Base-by-base conservation (phyloP, 2,797 vertebrate genomes). In the Ceyx erithaca region DNA sequence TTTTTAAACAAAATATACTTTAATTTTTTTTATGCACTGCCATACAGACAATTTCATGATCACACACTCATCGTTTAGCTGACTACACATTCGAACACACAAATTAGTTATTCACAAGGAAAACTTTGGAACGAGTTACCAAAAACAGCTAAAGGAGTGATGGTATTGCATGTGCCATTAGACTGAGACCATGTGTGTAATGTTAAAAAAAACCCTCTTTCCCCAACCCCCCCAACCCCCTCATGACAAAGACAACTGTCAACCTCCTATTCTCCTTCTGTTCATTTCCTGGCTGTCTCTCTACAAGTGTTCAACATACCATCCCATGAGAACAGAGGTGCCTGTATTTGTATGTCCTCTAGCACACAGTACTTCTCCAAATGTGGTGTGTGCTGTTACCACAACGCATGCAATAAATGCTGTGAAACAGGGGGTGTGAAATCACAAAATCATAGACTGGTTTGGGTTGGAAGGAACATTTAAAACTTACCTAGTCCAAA, bases 121-220 rank as follows among this genome's bases (percentile, higher is more conserved):
- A 77, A 94, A 94, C 54, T 89, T 93, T 26, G 80, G 80, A 62
- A 91, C 15, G 66, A 71, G 76, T 91, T 85, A 67, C 28, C 46
- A 66, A 83, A 82, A 84, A 91, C 57, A 79, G 48, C 40, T 49
- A 52, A 31, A 59, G 67, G 52, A 89, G 55, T 78, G 3, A 57
- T 78, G 49, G 59, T 83, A 63, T 66, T 91, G 55, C 48, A 80
- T 48, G 26, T 35, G 14, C 69, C 55, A 66, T 78, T 87, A 87
- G 40, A 35, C 58, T 90, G 76, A 94, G 41, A 75, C 33, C 28
- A 20, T 69, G 52, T 72, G 95, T 89, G 23, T 62, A 69, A 61
- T 49, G 55, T 4, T 87, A 87, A 87, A 93, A 85, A 85, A 37
- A 37, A 37, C 37, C 37, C 37, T 37, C 37, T 37, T 37, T 37